Evolutionary conservation across 1,140 invertebrate species (phyloP).

Genomic region (Drosophila funebris): DNA sequence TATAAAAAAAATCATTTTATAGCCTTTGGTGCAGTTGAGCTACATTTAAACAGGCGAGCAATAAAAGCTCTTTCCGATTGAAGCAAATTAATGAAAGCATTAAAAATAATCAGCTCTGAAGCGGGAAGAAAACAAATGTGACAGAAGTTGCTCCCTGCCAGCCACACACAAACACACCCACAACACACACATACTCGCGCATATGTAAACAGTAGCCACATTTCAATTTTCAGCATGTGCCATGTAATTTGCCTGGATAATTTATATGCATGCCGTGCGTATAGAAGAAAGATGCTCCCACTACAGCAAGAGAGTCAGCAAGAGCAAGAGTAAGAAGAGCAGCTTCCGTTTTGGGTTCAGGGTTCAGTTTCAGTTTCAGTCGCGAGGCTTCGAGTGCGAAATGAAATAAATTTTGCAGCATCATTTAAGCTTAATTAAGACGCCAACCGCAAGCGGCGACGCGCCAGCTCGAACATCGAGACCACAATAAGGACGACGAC

Average conservation of each 20-base stretch:
- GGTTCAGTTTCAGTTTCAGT: conserved; percentile 18
- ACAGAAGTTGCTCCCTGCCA: conserved; percentile 30
- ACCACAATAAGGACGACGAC: conserved; percentile 34
- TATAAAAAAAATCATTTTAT: background rate
- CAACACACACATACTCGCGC: background rate
- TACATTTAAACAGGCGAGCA: conserved; percentile 57
- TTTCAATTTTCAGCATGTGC: conserved; percentile 74
- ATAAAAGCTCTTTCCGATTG: conserved; percentile 60
- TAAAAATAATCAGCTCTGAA: conserved; percentile 75
- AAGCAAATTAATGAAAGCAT: conserved; percentile 70
- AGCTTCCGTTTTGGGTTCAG: background rate
- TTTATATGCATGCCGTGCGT: conserved; percentile 74
- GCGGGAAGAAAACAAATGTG: conserved; percentile 52
- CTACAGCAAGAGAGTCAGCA: background rate
- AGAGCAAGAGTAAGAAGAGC: too few species aligned
- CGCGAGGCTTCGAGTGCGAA: conserved; percentile 56
- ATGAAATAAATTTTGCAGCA: conserved; percentile 83
- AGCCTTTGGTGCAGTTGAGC: background rate
- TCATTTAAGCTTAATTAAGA: conserved; percentile 83
- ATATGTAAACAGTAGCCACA: conserved; percentile 32
- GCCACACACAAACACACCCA: background rate
- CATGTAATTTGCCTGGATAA: conserved; percentile 76
- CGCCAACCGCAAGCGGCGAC: conserved; percentile 62
- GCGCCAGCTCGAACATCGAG: background rate
- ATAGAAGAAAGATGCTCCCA: conserved; percentile 70